phyloP scores from a whole-genome alignment of 1,140 invertebrate genomes.

The Trachymyrmex septentrionalis region DNA sequence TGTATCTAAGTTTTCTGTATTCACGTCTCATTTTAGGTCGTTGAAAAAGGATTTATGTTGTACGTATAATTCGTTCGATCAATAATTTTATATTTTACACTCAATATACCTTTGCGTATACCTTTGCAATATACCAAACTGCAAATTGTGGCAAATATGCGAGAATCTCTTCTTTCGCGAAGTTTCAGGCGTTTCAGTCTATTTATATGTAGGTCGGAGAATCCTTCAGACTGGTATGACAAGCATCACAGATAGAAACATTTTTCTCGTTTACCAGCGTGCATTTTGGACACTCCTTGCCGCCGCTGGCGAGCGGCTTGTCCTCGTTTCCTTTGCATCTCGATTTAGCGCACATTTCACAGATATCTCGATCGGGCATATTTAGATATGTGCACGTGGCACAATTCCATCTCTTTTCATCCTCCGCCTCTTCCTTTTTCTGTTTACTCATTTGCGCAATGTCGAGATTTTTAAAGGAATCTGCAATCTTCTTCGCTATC shows the following conservation, averaged over 20 bases:
- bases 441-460: slow-evolving; percentile 29
- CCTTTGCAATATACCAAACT: slow-evolving; percentile 11
- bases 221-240: slow-evolving; percentile 90
- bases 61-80: not conserved
- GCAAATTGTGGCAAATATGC: not conserved
- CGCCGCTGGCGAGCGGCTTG: slow-evolving; percentile 90
- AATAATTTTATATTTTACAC: slow-evolving; percentile 31
- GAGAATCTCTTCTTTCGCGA: not conserved
- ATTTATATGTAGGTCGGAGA: slow-evolving; percentile 92
- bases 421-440: slow-evolving; percentile 41
- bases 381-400: slow-evolving; percentile 92
- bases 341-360: slow-evolving; percentile 93
- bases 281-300: slow-evolving; percentile 91
- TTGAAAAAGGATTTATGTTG: slow-evolving; percentile 16
- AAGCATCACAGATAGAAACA: slow-evolving; percentile 90
- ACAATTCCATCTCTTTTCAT: slow-evolving; percentile 89
- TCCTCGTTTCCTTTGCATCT: slow-evolving; percentile 88
- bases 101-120: not conserved
- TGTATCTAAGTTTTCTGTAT: slow-evolving; percentile 26
- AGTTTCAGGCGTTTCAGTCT: slow-evolving; percentile 24
- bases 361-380: slow-evolving; percentile 87
- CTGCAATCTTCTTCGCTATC: slow-evolving; percentile 65
- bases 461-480: slow-evolving; percentile 67
- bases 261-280: slow-evolving; percentile 93
- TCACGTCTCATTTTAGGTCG: slow-evolving; percentile 38